These are phyloP conservation scores for Laspeyria flexula DNA, from an alignment of 2,888 invertebrate genomes.

Conservation along the genomic window DNA sequence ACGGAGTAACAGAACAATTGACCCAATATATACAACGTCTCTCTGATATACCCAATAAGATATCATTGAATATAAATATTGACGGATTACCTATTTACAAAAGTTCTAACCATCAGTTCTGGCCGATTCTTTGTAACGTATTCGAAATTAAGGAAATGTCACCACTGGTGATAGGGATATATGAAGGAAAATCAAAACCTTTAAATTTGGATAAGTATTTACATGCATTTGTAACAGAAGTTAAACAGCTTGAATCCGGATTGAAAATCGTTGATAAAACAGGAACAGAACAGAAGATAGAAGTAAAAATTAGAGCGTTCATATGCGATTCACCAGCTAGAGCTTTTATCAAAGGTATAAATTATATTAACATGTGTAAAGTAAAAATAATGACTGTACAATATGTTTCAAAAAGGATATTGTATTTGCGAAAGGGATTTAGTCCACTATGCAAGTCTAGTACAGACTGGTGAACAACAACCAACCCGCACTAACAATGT, in stretches of 20 bases:
- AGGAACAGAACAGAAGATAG: slow-evolving; percentile 3
- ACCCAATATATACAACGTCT: slow-evolving; percentile 5
- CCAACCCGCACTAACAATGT: too few species aligned
- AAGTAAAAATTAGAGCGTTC: slow-evolving; percentile 15
- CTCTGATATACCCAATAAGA: background rate
- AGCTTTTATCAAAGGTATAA: slow-evolving; percentile 7
- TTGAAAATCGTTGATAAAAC: too few species aligned
- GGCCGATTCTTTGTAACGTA: slow-evolving; percentile 13
- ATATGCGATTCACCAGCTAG: slow-evolving; percentile 15
- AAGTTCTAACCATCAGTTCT: slow-evolving; percentile 18
- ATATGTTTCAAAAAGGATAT: too few species aligned
- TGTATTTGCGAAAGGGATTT: too few species aligned
- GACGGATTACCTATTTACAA: slow-evolving; percentile 22
- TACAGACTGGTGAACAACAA: too few species aligned
- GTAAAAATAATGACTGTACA: too few species aligned
- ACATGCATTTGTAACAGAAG: too few species aligned
- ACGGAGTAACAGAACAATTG: slow-evolving; percentile 24
- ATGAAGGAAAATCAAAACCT: slow-evolving; percentile 7
- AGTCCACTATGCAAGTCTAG: too few species aligned
- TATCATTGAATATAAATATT: slow-evolving; percentile 1
- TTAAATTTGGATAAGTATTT: too few species aligned
- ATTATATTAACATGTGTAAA: too few species aligned
- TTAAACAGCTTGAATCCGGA: too few species aligned
- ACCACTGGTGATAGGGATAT: slow-evolving; percentile 7
- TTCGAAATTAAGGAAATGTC: background rate